Evolutionary conservation across 2,113 vertebrate species (phyloP), one percentile per base, ranked within the genome.

Genomic region (Proterorhinus semilunaris): DNA sequence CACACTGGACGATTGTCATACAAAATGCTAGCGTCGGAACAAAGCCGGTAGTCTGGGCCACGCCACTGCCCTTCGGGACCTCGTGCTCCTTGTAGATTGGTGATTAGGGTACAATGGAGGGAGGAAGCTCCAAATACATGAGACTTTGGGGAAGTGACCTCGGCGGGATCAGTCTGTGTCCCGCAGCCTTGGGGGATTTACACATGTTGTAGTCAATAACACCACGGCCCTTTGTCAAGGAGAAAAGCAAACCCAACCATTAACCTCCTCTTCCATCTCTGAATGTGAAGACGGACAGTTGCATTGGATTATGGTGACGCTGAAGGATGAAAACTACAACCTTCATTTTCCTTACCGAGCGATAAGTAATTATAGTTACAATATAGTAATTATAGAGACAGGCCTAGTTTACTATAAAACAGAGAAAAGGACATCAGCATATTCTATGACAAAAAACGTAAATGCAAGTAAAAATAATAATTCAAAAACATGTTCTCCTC

Each of bases 181-280:
- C 82, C 70, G 17, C 80, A 75, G 85, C 90, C 88, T 91, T 90
- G 90, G 73, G 76, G 90, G 91, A 89, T 91, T 91, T 92, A 92
- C 92, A 93, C 76, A 75, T 90, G 91, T 92, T 87, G 88, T 87
- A 88, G 92, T 93, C 92, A 93, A 93, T 93, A 92, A 92, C 90
- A 88, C 81, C 84, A 88, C 80, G 82, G 85, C 90, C 83, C 85
- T 91, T 88, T 92, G 92, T 91, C 91, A 91, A 87, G 81, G 86
- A 90, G 90, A 91, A 87, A 90, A 87, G 87, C 90, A 91, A 92
- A 92, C 89, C 91, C 86, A 89, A 83, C 87, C 89, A 91, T 91
- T 91, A 92, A 92, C 91, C 89, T 79, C 79, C 73, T 53, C 83
- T 90, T 91, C 86, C 78, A 89, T 87, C 83, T 78, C 72, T 76